These are phyloP conservation scores for Paraescarpia echinospica DNA, from an alignment of 1,140 invertebrate genomes.

Conservation along the genomic window DNA sequence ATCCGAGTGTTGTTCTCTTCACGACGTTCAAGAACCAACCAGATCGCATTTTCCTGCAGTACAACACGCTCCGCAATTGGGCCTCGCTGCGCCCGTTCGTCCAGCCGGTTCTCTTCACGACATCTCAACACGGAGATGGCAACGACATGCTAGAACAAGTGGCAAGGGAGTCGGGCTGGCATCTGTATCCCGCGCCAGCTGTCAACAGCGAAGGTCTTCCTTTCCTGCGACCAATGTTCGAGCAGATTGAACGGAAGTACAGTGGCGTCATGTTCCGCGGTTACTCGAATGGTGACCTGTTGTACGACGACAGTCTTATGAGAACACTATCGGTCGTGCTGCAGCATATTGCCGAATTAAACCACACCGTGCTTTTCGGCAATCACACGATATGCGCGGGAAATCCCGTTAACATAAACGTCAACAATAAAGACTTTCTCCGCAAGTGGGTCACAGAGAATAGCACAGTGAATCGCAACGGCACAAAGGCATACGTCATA, in stretches of 20 bases:
- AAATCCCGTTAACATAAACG: background rate
- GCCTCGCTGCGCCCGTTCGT: constrained; percentile 21
- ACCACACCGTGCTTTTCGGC: background rate
- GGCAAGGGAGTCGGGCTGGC: constrained; percentile 16
- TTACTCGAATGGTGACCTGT: constrained; percentile 7
- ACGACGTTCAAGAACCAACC: constrained; percentile 9
- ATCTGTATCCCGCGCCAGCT: background rate
- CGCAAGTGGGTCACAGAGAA: background rate
- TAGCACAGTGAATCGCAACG: background rate
- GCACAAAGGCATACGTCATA: background rate
- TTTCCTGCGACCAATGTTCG: constrained; percentile 17
- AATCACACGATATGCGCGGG: background rate
- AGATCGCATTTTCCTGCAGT: background rate
- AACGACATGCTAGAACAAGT: background rate
- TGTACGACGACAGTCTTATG: background rate
- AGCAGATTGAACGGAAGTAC: background rate
- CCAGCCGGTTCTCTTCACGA: background rate
- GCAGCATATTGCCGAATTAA: background rate
- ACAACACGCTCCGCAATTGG: constrained; percentile 17
- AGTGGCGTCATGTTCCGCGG: background rate
- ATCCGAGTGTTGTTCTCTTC: constrained; percentile 11
- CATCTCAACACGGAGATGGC: background rate
- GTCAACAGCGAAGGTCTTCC: constrained; percentile 18
- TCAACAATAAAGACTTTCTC: background rate
- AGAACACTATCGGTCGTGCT: background rate